Base-by-base conservation (phyloP, 2,888 invertebrate species). In the Coleophora flavipennella region DNA sequence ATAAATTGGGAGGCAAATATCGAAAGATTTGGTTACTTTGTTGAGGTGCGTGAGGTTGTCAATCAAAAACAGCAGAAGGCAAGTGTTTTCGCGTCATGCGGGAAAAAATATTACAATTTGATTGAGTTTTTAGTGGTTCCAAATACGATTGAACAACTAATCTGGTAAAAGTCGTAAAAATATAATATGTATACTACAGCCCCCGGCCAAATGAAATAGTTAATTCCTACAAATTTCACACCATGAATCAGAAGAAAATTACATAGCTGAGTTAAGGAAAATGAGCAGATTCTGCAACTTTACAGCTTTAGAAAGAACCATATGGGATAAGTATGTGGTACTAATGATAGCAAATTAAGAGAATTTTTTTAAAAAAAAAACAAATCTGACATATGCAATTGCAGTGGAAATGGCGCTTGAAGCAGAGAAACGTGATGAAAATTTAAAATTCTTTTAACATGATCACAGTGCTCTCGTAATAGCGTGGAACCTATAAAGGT, bases 181-280 rank as follows among this genome's bases (percentile, higher is more conserved):
- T 32, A 8, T 2, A 31, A 36, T 11, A 36, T 13, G 14, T 26
- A 26, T 33, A 33, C 27, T 38, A 33, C 13, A 10, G 31, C 27
- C 36, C 40, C 2, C 31, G 10, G 31, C 37, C 29, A 8, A 40
- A 32, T 28, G 34, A 34, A 35, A 41, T 41, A 13, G 29, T 34
- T 12, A 27, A 37, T 25, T 37, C 34, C 8, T 37, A 31, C 25
- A 41, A 38, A 37, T 41, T 41, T 31, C 25, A 41, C 14, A 41
- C 9, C 8, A 11, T 39, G 26, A 33, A 39, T 14, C 42, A 39
- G 31, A 9, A 33, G 14, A 26, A 29, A 9, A 40, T 36, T 40
- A 40, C 11, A 33, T 39, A n/a, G 33, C 39, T 1, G 12, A 39
- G 8, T n/a, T 39, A 13, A 26, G 34, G 14, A 39, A 34, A 39